Evolutionary conservation across 2,888 invertebrate genomes (phyloP).

Genomic region (Blera fallax): DNA sequence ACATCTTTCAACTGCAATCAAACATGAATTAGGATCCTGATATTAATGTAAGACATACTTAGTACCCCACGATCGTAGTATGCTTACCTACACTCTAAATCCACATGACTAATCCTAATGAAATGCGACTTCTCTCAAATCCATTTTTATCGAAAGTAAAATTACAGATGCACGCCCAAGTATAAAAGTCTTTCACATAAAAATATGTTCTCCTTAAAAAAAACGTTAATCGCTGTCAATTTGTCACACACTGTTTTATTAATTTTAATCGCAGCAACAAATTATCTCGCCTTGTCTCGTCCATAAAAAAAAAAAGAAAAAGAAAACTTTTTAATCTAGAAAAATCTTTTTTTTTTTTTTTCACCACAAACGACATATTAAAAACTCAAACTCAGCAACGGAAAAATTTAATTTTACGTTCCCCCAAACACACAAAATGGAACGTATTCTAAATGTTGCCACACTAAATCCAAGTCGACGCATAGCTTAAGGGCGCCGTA

Average conservation of each 20-base stretch:
- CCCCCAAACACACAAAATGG: neutral
- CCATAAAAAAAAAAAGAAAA: neutral
- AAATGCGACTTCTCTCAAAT: too few species aligned
- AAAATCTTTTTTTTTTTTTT: slow-evolving; percentile 21
- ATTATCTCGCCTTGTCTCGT: neutral
- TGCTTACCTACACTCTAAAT: too few species aligned
- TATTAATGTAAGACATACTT: too few species aligned
- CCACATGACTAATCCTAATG: too few species aligned
- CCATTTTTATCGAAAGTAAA: too few species aligned
- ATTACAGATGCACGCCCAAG: neutral
- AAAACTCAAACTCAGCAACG: slow-evolving; percentile 8
- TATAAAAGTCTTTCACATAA: neutral
- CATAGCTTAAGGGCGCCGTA: slow-evolving; percentile 37
- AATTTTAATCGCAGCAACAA: slow-evolving; percentile 26
- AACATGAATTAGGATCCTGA: too few species aligned
- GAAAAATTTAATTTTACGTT: slow-evolving; percentile 47
- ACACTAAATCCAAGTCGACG: slow-evolving; percentile 43
- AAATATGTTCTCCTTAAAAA: neutral
- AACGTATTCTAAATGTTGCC: slow-evolving; percentile 13
- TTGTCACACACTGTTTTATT: slow-evolving; percentile 37
- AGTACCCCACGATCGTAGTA: too few species aligned
- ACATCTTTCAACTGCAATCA: too few species aligned
- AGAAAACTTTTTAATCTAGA: slow-evolving; percentile 6
- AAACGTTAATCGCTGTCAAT: slow-evolving; percentile 16
- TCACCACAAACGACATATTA: slow-evolving; percentile 17